These are phyloP conservation scores for Pionites leucogaster DNA, from an alignment of 2,113 vertebrate species.

Conservation along the genomic window DNA sequence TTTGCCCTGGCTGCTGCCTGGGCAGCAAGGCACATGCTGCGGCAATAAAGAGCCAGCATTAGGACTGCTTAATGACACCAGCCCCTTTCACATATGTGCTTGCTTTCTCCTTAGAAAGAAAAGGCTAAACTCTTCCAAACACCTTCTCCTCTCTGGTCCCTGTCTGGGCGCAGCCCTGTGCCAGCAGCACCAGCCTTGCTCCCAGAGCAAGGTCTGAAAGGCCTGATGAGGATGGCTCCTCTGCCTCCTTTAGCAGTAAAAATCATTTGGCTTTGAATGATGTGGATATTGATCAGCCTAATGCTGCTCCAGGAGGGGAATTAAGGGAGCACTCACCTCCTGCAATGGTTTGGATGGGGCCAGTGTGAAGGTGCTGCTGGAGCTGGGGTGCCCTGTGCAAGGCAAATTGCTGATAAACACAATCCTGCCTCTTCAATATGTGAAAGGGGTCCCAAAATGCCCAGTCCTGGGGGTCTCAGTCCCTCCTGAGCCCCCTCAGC, in stretches of 20 bases:
- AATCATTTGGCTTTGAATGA: background rate
- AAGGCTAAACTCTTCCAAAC: background rate
- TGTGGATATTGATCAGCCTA: background rate
- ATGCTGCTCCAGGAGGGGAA: accelerated
- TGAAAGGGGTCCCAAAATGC: background rate
- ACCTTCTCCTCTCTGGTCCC: background rate
- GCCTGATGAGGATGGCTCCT: background rate
- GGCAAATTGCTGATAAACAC: background rate
- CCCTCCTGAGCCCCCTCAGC: background rate
- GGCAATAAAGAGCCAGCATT: background rate
- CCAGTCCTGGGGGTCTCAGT: accelerated
- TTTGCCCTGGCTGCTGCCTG: background rate
- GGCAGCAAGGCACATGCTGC: background rate
- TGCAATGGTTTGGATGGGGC: background rate
- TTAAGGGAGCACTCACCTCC: background rate
- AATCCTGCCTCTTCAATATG: background rate
- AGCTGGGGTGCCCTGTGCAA: accelerated
- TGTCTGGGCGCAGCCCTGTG: background rate
- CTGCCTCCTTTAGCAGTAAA: background rate
- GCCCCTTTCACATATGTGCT: background rate
- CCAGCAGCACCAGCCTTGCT: background rate
- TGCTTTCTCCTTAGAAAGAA: background rate
- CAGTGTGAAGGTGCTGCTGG: background rate
- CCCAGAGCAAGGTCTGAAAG: background rate
- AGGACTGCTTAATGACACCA: background rate